A percentile compares a stretch with the other conserved stretches of the same genome.
These are phyloP conservation scores for Xenentodon cancila DNA, from an alignment of 2,797 vertebrate species.

Conservation along the genomic window DNA sequence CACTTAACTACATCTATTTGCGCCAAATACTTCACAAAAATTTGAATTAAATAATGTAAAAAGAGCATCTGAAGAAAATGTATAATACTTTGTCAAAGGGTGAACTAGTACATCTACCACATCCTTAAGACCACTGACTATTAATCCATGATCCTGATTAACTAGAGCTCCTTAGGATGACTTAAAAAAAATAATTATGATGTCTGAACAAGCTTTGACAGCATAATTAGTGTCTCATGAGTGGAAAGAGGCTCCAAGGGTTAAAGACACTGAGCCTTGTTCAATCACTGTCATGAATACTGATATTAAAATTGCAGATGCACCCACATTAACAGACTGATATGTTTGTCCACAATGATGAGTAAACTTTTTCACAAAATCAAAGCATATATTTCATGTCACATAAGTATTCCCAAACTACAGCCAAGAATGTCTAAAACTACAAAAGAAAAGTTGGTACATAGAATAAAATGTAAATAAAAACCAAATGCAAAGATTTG, in stretches of 20 bases:
- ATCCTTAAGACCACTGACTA: no score
- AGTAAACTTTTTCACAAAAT: slow-evolving; percentile 23
- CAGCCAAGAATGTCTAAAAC: background rate
- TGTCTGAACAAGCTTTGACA: slow-evolving; percentile 12
- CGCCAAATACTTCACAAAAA: no score
- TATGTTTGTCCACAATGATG: slow-evolving; percentile 5
- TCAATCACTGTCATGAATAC: slow-evolving; percentile 12
- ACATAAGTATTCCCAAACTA: slow-evolving; percentile 16
- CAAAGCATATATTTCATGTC: slow-evolving; percentile 31
- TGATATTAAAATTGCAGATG: background rate
- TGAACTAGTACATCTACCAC: no score
- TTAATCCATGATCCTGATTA: no score
- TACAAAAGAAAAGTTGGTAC: slow-evolving; percentile 1
- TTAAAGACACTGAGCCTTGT: slow-evolving; percentile 9
- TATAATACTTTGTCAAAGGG: no score
- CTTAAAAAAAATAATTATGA: slow-evolving; percentile 22
- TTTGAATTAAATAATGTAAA: no score
- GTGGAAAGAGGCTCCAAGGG: slow-evolving; percentile 5
- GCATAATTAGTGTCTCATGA: slow-evolving; percentile 31
- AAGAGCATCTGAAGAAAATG: no score
- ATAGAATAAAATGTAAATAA: background rate
- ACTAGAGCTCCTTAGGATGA: no score
- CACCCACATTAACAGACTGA: background rate
- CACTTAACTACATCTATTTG: no score
- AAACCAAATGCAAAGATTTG: no score